Base-by-base conservation (phyloP, 2,113 vertebrate species). In the Amia ocellicauda region DNA sequence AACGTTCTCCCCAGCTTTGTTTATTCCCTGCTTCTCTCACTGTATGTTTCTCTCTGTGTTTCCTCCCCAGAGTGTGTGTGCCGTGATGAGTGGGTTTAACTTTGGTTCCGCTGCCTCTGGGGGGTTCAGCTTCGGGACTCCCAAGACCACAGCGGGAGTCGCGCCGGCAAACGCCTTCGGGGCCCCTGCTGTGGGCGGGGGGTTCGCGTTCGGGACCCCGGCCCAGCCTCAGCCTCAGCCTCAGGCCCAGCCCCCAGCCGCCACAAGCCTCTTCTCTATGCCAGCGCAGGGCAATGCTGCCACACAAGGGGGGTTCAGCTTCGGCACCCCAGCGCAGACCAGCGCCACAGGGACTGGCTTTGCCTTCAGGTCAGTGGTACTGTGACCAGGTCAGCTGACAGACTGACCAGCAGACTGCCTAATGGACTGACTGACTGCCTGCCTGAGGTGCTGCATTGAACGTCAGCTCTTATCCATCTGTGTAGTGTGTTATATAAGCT, bases 41-140 rank as follows among this genome's bases (percentile, higher is more conserved):
- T 27, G 13, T 17, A 27, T 4, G 27, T 45, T 27, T 19, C 16
- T 49, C 23, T 47, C 22, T 59, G 8, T 24, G 7, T 49, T 29
- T 29, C 14, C 4, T 2, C 45, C 59, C 16, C 5, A 77, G 65
- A 51, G 40, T 45, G 51, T n/a, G n/a, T n/a, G n/a, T n/a, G n/a
- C n/a, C 22, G 74, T 26, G 50, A 94, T 95, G 92, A 95, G 80
- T 51, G 86, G 86, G 17, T 97, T 95, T 78, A 91, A 66, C 67
- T 92, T 95, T 58, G 90, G 85, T 5, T 56, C 70, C 3, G 36
- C 77, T 27, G 20, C 78, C n/a, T 50, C 79, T 3, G 87, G 89
- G 2, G 77, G 87, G 3, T 96, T 95, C 71, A 64, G 66, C 0
- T 93, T 95, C 31, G 87, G 88, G 31, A 60, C 85, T 0, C 80